Percentiles rank a stretch among this genome's conserved stretches.
phyloP scores from a whole-genome alignment of 35 echinoderm and acorn worm species.

The Diadema setosum region DNA sequence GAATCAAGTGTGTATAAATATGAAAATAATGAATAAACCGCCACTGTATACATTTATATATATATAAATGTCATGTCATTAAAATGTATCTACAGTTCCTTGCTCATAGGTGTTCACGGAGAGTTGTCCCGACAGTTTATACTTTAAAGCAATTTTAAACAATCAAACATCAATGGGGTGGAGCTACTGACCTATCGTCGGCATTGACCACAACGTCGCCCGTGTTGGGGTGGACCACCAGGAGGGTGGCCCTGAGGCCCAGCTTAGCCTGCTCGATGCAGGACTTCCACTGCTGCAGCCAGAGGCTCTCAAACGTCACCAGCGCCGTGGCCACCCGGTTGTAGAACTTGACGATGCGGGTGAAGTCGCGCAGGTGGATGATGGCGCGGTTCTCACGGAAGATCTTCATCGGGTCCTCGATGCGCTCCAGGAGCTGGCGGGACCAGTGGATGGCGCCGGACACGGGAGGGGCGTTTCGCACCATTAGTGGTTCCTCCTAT shows the following conservation, averaged over 20 bases:
- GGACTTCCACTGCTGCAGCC: slow-evolving; percentile 89
- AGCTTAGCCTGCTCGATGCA: slow-evolving; percentile 85
- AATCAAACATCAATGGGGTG: too few relatives aligned
- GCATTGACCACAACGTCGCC: slow-evolving; percentile 88
- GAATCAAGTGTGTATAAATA: too few relatives aligned
- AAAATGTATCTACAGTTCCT: too few relatives aligned
- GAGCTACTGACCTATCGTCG: slow-evolving; percentile 81
- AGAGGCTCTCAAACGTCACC: slow-evolving; percentile 89
- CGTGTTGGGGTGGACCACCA: slow-evolving; percentile 73
- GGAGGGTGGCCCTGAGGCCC: slow-evolving; percentile 73
- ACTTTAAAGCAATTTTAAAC: too few relatives aligned
- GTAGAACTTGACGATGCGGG: slow-evolving; percentile 91
- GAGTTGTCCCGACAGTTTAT: too few relatives aligned
- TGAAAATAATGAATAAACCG: too few relatives aligned
- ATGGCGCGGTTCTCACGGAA: slow-evolving; percentile 89
- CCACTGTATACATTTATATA: too few relatives aligned
- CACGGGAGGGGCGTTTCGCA: slow-evolving; percentile 79
- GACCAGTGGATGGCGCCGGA: slow-evolving; percentile 96
- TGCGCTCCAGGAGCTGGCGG: slow-evolving; percentile 87
- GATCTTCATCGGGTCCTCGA: slow-evolving; percentile 95
- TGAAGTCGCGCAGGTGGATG: slow-evolving; percentile 71
- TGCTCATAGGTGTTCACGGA: too few relatives aligned
- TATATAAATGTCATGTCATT: too few relatives aligned
- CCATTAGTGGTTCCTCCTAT: slow-evolving; percentile 86
- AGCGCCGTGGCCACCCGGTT: slow-evolving; percentile 93